Evolutionary conservation across 2,113 vertebrate genomes (phyloP).

Genomic region (Eulemur macaco): DNA sequence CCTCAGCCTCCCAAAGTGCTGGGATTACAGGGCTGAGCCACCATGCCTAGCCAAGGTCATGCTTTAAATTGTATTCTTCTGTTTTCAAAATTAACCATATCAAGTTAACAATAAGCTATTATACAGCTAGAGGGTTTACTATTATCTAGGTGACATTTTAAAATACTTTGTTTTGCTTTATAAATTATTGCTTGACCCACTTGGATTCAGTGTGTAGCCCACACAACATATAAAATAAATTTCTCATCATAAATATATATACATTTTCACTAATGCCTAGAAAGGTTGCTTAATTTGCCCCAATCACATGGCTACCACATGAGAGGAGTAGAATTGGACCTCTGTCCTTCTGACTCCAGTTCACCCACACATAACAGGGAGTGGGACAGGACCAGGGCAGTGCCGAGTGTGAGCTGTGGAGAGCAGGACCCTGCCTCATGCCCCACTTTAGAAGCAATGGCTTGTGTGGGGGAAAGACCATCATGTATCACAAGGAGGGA

Average conservation of each 20-base stretch:
- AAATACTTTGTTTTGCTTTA: not conserved
- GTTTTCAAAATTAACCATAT: not conserved
- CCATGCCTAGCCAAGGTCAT: not conserved
- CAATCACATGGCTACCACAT: not conserved
- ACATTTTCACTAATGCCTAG: not conserved
- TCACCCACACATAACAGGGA: not conserved
- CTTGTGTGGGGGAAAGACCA: rapidly evolving
- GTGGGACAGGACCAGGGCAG: not conserved
- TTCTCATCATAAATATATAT: not conserved
- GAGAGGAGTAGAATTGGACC: not conserved
- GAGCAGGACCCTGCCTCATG: not conserved
- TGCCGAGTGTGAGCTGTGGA: not conserved
- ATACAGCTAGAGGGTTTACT: not conserved
- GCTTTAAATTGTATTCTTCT: not conserved
- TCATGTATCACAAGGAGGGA: not conserved
- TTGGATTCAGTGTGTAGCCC: not conserved
- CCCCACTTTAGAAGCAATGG: not conserved
- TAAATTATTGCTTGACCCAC: not conserved
- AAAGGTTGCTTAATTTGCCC: not conserved
- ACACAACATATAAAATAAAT: not conserved
- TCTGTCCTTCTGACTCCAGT: not conserved
- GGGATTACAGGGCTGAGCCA: no score
- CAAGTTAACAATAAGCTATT: not conserved
- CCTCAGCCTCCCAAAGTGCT: no score
- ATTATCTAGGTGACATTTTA: not conserved